Evolutionary conservation across 2,113 vertebrate species (phyloP).

Genomic region (Vulpes lagopus): DNA sequence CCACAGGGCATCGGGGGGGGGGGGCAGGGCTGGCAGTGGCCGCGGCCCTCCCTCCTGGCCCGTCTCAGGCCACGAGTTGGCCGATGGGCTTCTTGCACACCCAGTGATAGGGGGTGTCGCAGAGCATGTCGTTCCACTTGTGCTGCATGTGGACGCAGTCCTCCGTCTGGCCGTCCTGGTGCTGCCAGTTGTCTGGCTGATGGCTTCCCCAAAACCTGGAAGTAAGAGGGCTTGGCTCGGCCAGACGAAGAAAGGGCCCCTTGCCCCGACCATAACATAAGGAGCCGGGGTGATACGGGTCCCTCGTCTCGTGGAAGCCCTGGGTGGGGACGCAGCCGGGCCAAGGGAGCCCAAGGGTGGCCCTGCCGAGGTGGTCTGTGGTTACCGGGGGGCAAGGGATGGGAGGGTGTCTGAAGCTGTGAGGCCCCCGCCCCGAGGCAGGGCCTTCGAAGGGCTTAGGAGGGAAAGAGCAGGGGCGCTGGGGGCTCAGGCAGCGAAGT

Average conservation of each 20-base stretch:
- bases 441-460: not conserved
- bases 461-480: not conserved
- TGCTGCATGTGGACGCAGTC: constrained; percentile 57
- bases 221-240: not conserved
- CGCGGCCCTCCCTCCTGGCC: not conserved
- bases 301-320: not conserved
- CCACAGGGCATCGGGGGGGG: fast-evolving
- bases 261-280: not conserved
- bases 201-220: constrained; percentile 63
- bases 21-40: not conserved
- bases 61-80: not conserved
- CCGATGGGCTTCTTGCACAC: constrained; percentile 63
- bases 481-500: not conserved
- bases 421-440: not conserved
- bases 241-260: not conserved
- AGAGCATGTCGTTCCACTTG: constrained; percentile 73
- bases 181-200: constrained; percentile 74
- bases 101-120: not conserved
- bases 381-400: not conserved
- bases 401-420: not conserved
- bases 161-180: fast-evolving
- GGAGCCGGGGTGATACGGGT: not conserved
- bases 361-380: not conserved
- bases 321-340: not conserved
- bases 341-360: not conserved